Base-by-base conservation (phyloP, 2,888 invertebrate species). In the Coelogynopora nodosa region DNA sequence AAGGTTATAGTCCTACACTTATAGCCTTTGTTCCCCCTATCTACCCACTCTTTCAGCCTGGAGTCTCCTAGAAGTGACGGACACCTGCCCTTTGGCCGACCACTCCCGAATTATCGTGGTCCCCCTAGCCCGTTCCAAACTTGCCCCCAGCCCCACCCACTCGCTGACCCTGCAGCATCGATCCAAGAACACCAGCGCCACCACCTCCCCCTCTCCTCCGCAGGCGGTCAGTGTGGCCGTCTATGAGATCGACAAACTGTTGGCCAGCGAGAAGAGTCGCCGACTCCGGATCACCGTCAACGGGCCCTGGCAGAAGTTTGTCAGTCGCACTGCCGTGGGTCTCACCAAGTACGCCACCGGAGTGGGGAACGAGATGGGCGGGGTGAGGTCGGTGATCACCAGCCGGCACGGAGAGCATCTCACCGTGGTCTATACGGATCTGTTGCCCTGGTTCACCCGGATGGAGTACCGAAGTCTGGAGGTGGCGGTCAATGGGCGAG, bases 341-440 rank as follows among this genome's bases (percentile, higher is more conserved):
- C 74, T 85, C 10, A 67, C 67, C n/a, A 85, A 85, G 67, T 87
- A 67, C 87, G 29, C 86, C 84, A 10, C 89, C 94, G 97, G 97
- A 0, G 96, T 95, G 93, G 97, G 97, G 0, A 95, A 97, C 92
- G 96, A 97, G 91, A 94, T 94, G 90, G 97, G 97, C 13, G 96
- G 96, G 84, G 94, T 98, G 89, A 95, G 95, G 0, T 95, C 95
- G 28, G 95, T 95, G 91, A 93, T 97, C 84, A 94, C 94, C 87
- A 95, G 94, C 89, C 94, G 95, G 49, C 89, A 90, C 30, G 89
- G 89, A 10, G 88, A 90, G 82, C 89, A 91, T 49, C 88, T 97
- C 86, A 94, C 95, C 89, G 93, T 97, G 67, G 93, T 97, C 84
- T 93, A 97, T 87, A 93, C 97, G 91, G 97, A 98, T 93, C 95